These are phyloP conservation scores for Amiota minor DNA, from an alignment of 2,888 invertebrate genomes.

Conservation along the genomic window DNA sequence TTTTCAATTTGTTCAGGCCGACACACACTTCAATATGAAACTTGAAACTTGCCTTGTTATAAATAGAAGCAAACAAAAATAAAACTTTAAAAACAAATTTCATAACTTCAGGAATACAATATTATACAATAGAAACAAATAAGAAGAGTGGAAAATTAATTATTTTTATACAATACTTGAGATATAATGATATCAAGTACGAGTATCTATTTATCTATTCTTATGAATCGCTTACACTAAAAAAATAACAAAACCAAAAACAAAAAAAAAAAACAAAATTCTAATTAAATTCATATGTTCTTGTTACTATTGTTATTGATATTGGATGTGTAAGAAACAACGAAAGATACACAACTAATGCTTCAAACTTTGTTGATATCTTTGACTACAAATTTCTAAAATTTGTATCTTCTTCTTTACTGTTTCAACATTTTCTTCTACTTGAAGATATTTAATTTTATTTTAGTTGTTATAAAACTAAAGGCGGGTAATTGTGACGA, in stretches of 20 bases:
- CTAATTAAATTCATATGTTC: conserved; percentile 61
- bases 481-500: conserved; percentile 63
- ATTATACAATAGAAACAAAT: conserved; percentile 2
- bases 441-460: conserved; percentile 60
- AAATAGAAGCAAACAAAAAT: not conserved
- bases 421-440: conserved; percentile 23
- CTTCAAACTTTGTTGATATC: conserved; percentile 34
- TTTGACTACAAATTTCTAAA: conserved; percentile 41
- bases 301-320: conserved; percentile 41
- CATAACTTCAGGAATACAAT: not conserved
- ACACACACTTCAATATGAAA: too few relatives aligned
- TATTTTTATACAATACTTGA: conserved; percentile 43
- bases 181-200: conserved; percentile 55
- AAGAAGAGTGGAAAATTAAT: not conserved
- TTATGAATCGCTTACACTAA: too few relatives aligned
- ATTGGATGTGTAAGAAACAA: conserved; percentile 31
- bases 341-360: conserved; percentile 33
- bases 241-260: too few relatives aligned
- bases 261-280: conserved; percentile 38
- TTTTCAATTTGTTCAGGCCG: too few relatives aligned
- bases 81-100: not conserved
- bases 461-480: conserved; percentile 61
- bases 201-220: conserved; percentile 26
- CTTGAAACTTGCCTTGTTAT: too few relatives aligned
- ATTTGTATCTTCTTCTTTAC: conserved; percentile 13